These are phyloP conservation scores for Porites evermanni DNA, from an alignment of 92 coral and sea anemone species.

Conservation along the genomic window DNA sequence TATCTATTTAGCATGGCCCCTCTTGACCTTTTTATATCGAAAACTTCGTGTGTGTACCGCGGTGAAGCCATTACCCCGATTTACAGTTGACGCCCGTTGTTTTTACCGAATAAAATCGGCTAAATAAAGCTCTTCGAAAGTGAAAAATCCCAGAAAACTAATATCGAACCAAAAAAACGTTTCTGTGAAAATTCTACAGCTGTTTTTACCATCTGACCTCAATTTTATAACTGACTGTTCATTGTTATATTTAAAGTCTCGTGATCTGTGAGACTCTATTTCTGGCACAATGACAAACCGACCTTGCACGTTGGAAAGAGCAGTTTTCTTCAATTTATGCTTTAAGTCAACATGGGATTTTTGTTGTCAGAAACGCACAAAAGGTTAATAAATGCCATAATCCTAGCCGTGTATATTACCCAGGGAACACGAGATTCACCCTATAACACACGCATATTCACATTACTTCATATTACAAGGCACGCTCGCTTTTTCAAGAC, in stretches of 20 bases:
- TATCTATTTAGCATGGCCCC: background rate
- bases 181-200: background rate
- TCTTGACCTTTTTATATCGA: conserved; percentile 5
- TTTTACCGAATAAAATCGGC: background rate
- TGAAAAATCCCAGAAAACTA: background rate
- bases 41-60: background rate
- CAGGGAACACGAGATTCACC: conserved; percentile 40
- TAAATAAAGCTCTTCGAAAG: background rate
- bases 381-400: conserved; percentile 55
- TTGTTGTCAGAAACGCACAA: conserved; percentile 47
- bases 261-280: background rate
- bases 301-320: conserved; percentile 11
- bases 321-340: conserved; percentile 8
- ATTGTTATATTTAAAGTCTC: background rate
- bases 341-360: conserved; percentile 30
- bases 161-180: background rate
- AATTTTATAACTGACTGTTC: background rate
- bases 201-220: background rate
- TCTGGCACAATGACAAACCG: background rate
- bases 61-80: background rate
- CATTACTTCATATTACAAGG: too few relatives aligned
- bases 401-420: conserved; percentile 39
- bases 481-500: too few relatives aligned
- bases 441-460: conserved; percentile 18
- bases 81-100: background rate